Evolutionary conservation across 2,888 invertebrate genomes (phyloP), one percentile per base, ranked within the genome.

Genomic region (Spisula subtruncata): DNA sequence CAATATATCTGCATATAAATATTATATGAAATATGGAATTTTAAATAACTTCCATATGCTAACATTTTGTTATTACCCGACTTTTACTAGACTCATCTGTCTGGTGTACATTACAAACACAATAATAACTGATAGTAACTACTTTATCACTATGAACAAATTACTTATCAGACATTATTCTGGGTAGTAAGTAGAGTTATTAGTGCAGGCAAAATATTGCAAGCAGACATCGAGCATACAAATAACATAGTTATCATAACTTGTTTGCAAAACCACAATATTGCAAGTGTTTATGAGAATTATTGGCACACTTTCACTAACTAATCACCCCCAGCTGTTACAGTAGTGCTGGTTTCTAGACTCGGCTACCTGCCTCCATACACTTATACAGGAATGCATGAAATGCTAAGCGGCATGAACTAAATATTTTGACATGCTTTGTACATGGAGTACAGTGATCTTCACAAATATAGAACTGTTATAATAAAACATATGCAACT

Each of bases 201-300:
- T n/a, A 66, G 60, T 25, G 60, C n/a, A n/a, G 25, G 60, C 25
- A 66, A 25, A 2, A 66, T 2, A 4, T 25, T 66, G 25, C 10
- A 66, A 25, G n/a, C 60, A 66, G 60, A 66, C 60, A 66, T 25
- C 25, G 60, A 75, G 16, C 75, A 75, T 75, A 75, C 75, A 75
- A 75, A 75, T 75, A 75, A 35, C 84, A 84, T 84, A 75, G 35
- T 51, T 75, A 80, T 75, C 54, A 85, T 85, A 85, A 80, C 85
- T 85, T 29, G 35, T 80, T 41, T 54, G 41, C 18, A 80, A 79
- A 54, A 80, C 48, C 32, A 35, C 80, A 80, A 25, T 56, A 56
- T 25, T 85, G 85, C 80, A 85, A 85, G 85, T 85, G 85, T 85
- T 85, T 85, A 85, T 85, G 56, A 56, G 80, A 85, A 85, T 80